Conservation (phyloP, 1,140 invertebrate species). For the Drosophila lowei region DNA sequence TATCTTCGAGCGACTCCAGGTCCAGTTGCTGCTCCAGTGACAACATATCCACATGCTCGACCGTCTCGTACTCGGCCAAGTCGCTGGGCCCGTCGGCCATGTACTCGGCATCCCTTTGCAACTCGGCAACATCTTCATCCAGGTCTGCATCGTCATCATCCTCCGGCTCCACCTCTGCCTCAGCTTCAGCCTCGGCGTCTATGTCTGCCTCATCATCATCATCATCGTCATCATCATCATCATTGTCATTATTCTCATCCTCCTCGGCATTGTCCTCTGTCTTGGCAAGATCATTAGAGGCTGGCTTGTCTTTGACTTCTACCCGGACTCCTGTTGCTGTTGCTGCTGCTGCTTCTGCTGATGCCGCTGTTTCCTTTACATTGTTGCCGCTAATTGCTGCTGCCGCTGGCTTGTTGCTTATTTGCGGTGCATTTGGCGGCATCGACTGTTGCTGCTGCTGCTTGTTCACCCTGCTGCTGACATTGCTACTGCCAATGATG, state of each 20-base stretch:
- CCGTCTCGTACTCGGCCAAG: conserved; percentile 58
- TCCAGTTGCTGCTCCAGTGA: conserved; percentile 66
- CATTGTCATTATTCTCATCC: conserved; percentile 14
- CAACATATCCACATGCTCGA: conserved; percentile 54
- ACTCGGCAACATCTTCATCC: conserved; percentile 57
- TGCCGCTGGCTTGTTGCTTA: conserved; percentile 71
- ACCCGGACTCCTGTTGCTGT: conserved; percentile 16
- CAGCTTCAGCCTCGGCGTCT: conserved; percentile 18
- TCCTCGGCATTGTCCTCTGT: neutral
- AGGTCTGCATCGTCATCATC: conserved; percentile 51
- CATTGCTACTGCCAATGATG: conserved; percentile 47
- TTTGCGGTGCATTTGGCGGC: conserved; percentile 73
- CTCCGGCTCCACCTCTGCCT: conserved; percentile 25
- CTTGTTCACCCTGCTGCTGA: conserved; percentile 33
- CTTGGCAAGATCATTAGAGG: conserved; percentile 30
- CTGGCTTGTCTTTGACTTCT: conserved; percentile 36
- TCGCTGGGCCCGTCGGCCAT: conserved; percentile 63
- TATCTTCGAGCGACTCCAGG: conserved; percentile 64
- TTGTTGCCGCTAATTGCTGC: conserved; percentile 59
- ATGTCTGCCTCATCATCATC: conserved; percentile 2
- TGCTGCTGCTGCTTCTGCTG: conserved; percentile 18
- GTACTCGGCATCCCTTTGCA: conserved; percentile 57
- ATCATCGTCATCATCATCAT: conserved; percentile 9
- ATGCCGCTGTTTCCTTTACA: conserved; percentile 42
- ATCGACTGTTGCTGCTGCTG: conserved; percentile 43